Base-by-base conservation (phyloP, 2,797 vertebrate genomes). In the Pempheris klunzingeri region DNA sequence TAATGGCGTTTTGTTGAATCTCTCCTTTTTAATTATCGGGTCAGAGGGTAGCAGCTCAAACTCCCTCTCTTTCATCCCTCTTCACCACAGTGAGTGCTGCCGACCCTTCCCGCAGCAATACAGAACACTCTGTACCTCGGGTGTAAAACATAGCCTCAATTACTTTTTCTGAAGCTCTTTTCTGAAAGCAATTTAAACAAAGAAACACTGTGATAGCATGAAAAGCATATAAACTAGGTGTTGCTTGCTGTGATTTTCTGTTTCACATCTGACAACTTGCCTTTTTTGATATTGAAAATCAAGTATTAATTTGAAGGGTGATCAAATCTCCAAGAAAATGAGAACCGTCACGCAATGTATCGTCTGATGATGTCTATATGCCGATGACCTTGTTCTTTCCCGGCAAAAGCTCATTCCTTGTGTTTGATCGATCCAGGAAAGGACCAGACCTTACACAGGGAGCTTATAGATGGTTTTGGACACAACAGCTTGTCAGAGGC, bases 21-120 rank as follows among this genome's bases (percentile, higher is more conserved):
- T 91, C 90, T 93, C 91, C 88, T 93, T 93, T 95, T 95, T 94
- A 94, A 96, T 95, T 95, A 95, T 82, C 55, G 47, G 92, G 93
- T 92, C 92, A 93, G 80, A 91, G 91, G 90, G 73, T 69, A 87
- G 88, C 89, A 87, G 92, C 90, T 95, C 92, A 93, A 92, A 93
- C 90, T 92, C 90, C 83, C 90, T 92, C 92, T 94, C 85, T 92
- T 90, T 88, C 74, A 84, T 89, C 81, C 90, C 94, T 95, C 92
- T 95, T 93, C 92, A 94, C 88, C 80, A 69, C 86, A 87, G 86
- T 91, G 90, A 93, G 92, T 93, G 93, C 84, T 80, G 77, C 88
- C 87, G 87, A 94, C 93, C 92, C 89, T 91, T 89, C 81, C 83
- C 81, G 79, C 87, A 77, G 81, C 82, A 75, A 81, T 83, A 74